Conservation (phyloP, 2,888 invertebrate genomes). For the Chrysolina haemoptera region DNA sequence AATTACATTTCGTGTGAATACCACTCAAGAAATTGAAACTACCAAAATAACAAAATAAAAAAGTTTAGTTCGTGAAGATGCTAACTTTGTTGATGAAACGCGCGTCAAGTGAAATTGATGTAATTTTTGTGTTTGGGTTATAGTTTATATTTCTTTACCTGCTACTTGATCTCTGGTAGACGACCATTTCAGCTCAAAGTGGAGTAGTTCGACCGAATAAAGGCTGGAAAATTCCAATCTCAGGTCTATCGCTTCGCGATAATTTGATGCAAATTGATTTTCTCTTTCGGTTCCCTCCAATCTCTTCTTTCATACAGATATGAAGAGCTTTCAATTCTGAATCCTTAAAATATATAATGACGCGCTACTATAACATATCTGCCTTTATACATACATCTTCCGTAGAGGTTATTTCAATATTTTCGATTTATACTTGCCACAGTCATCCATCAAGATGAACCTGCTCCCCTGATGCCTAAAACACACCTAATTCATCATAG, state of each 20-base stretch:
- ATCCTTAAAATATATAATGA: background rate
- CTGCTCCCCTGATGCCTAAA: background rate
- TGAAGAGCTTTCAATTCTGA: background rate
- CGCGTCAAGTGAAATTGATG: too few relatives aligned
- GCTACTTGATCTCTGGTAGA: too few relatives aligned
- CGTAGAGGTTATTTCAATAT: slow-evolving; percentile 12
- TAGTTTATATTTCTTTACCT: too few relatives aligned
- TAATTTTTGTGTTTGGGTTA: too few relatives aligned
- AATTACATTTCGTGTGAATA: too few relatives aligned
- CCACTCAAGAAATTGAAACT: too few relatives aligned
- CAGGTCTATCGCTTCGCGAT: background rate
- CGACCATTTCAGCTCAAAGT: too few relatives aligned
- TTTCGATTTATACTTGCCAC: slow-evolving; percentile 6
- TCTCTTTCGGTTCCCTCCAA: background rate
- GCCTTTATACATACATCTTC: background rate
- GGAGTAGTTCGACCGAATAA: background rate
- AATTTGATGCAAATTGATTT: slow-evolving; percentile 5
- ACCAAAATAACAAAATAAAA: too few relatives aligned
- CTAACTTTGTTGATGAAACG: too few relatives aligned
- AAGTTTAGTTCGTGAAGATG: too few relatives aligned
- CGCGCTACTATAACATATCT: background rate
- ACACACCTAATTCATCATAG: slow-evolving; percentile 29
- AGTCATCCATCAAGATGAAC: slow-evolving; percentile 26
- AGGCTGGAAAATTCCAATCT: background rate
- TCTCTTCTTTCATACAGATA: background rate